Evolutionary conservation across 2,888 invertebrate species (phyloP).

Genomic region (Caenorhabditis sinica): DNA sequence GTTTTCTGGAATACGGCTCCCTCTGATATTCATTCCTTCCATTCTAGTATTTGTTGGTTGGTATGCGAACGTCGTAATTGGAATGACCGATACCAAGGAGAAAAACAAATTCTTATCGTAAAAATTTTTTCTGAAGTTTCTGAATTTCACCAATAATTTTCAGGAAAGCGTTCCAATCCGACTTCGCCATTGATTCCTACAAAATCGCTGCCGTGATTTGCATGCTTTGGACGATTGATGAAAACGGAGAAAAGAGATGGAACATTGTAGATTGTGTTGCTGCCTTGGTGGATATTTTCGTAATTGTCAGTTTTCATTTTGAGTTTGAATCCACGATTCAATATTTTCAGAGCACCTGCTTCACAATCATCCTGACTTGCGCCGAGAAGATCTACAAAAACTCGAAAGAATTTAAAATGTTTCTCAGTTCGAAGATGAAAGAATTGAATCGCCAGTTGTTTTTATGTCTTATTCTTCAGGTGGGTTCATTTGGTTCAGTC

Average conservation of each 20-base stretch:
- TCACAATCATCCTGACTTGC: slow-evolving; percentile 40
- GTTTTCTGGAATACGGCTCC: slow-evolving; percentile 1
- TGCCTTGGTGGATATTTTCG: neutral
- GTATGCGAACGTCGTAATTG: slow-evolving; percentile 14
- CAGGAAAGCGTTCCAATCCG: slow-evolving; percentile 4
- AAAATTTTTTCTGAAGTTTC: too few species aligned
- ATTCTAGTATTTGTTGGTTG: slow-evolving; percentile 25
- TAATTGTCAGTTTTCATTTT: slow-evolving; percentile 13
- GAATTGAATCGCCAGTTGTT: slow-evolving; percentile 49
- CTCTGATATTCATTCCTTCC: slow-evolving; percentile 38
- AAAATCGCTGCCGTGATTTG: slow-evolving; percentile 19
- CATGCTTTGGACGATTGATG: slow-evolving; percentile 40
- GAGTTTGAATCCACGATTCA: neutral
- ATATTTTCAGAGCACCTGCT: slow-evolving; percentile 13
- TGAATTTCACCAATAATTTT: too few species aligned
- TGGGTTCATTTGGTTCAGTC: neutral
- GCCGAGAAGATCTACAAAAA: slow-evolving; percentile 9
- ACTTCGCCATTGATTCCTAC: slow-evolving; percentile 7
- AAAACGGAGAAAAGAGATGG: slow-evolving; percentile 1
- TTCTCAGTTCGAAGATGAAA: slow-evolving; percentile 31
- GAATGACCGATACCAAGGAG: slow-evolving; percentile 30
- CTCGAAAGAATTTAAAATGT: slow-evolving; percentile 11
- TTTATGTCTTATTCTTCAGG: slow-evolving; percentile 36
- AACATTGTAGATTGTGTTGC: slow-evolving; percentile 13
- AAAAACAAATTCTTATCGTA: slow-evolving; percentile 33